Evolutionary conservation across 1,140 invertebrate genomes (phyloP).

Genomic region (Drosophila rhopaloa): DNA sequence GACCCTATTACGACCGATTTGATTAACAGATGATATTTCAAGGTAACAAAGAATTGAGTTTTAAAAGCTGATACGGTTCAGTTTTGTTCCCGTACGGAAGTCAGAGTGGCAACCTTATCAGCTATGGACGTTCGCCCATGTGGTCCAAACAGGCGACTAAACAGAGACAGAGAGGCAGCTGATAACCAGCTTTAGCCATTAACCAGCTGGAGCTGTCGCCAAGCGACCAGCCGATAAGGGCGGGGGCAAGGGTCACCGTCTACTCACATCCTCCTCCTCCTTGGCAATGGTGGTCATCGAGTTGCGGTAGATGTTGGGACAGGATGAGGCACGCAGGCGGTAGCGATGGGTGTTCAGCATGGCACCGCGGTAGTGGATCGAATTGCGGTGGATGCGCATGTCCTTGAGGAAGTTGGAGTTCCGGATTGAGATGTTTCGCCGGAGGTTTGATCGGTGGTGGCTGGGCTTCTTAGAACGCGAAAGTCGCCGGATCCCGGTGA

Average conservation of each 20-base stretch:
- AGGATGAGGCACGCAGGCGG: constrained; percentile 93
- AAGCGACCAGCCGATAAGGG: constrained; percentile 36
- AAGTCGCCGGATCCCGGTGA: constrained; percentile 70
- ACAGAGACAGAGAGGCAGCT: constrained; percentile 6
- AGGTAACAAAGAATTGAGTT: constrained; percentile 1
- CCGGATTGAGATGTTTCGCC: constrained; percentile 72
- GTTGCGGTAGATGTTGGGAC: constrained; percentile 95
- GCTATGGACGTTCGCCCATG: background rate
- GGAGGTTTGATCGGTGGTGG: constrained; percentile 70
- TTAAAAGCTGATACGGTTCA: background rate
- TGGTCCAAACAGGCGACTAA: constrained; percentile 6
- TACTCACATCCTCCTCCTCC: constrained; percentile 88
- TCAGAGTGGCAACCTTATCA: constrained; percentile 20
- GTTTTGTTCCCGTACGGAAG: constrained; percentile 40
- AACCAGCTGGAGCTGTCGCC: constrained; percentile 50
- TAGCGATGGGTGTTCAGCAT: constrained; percentile 92
- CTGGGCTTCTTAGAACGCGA: constrained; percentile 76
- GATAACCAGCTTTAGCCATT: constrained; percentile 25
- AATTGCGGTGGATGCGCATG: constrained; percentile 91
- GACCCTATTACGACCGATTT: no score
- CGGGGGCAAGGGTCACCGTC: constrained; percentile 17
- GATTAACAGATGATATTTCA: background rate
- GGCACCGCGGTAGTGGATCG: constrained; percentile 91
- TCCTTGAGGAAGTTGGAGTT: constrained; percentile 90
- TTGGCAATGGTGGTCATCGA: constrained; percentile 94